Conservation (phyloP, 2,888 invertebrate species). For the Agapostemon virescens region DNA sequence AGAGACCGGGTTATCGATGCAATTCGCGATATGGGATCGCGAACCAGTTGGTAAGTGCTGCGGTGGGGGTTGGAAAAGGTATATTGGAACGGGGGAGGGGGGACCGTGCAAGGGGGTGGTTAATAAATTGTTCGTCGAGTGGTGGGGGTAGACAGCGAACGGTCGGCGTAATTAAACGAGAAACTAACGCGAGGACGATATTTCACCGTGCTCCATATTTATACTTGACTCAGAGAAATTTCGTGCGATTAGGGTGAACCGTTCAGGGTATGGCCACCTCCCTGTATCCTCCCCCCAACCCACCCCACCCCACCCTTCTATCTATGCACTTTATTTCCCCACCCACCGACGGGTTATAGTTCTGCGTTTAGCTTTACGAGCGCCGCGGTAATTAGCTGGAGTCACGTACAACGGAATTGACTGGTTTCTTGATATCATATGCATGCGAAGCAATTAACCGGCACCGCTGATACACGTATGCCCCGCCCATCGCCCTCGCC, state of each 20-base stretch:
- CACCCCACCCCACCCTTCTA: not conserved
- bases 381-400: slow-evolving; percentile 16
- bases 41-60: no score
- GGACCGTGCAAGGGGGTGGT: not conserved
- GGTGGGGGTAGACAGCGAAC: slow-evolving; percentile 15
- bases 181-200: not conserved
- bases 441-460: slow-evolving; percentile 26
- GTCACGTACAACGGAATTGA: slow-evolving; percentile 30
- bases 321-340: not conserved
- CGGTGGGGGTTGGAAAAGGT: no score
- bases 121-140: not conserved
- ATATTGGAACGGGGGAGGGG: not conserved
- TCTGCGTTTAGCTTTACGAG: slow-evolving; percentile 11
- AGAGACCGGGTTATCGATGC: not conserved
- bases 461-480: not conserved
- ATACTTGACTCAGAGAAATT: not conserved
- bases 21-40: not conserved
- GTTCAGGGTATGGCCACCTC: not conserved
- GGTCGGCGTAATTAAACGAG: slow-evolving; percentile 30
- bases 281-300: no score
- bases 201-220: slow-evolving; percentile 18
- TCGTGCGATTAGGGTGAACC: slow-evolving; percentile 18
- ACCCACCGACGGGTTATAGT: not conserved
- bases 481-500: not conserved
- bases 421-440: slow-evolving; percentile 21